These are phyloP conservation scores for Potorous gilbertii DNA, from an alignment of 2,797 vertebrate species.

Conservation along the genomic window DNA sequence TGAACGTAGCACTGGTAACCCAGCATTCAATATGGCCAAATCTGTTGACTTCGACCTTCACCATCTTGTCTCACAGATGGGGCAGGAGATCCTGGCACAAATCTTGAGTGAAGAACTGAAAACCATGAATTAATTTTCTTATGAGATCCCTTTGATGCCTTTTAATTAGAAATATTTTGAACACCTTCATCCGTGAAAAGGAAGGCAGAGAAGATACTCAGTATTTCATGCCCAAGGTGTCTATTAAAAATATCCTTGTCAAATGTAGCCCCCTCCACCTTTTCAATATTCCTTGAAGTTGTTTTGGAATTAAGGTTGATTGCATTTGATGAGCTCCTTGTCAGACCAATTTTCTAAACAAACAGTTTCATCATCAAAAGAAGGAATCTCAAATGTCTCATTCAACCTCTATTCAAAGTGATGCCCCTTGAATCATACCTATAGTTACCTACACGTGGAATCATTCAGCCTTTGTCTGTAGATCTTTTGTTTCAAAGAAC, in stretches of 20 bases:
- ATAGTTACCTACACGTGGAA: background rate
- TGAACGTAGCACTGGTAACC: background rate
- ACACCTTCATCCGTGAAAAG: background rate
- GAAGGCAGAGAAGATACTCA: slow-evolving; percentile 1
- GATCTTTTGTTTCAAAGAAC: background rate
- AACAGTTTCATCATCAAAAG: background rate
- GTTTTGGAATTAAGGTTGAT: background rate
- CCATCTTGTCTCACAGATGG: background rate
- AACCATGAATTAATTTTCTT: background rate
- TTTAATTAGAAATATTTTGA: background rate
- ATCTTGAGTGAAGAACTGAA: background rate
- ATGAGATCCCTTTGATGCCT: background rate
- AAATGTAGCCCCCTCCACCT: background rate
- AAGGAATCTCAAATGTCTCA: background rate
- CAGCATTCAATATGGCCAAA: background rate
- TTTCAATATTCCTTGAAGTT: background rate
- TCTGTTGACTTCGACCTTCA: background rate
- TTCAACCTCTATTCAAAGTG: background rate
- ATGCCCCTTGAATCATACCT: background rate
- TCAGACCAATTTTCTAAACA: background rate
- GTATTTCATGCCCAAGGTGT: background rate
- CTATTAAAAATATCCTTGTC: background rate
- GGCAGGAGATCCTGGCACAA: background rate
- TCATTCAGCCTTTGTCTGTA: background rate
- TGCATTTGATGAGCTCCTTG: background rate